These are phyloP conservation scores for Lasioglossum albipes DNA, from an alignment of 1,140 invertebrate genomes.

Conservation along the genomic window DNA sequence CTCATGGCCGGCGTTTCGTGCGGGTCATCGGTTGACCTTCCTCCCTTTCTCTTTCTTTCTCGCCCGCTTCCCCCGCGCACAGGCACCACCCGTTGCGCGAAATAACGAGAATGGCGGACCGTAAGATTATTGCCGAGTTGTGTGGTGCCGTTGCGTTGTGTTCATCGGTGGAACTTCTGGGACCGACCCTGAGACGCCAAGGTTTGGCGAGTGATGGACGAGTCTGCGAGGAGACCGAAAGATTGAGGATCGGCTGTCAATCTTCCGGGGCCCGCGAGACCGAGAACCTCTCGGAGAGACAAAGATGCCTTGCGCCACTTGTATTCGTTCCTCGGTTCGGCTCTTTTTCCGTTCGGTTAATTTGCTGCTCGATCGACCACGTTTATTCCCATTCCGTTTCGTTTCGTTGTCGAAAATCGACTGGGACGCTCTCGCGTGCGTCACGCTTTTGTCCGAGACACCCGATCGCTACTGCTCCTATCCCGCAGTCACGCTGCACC, in stretches of 20 bases:
- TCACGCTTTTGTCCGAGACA: conserved; percentile 1
- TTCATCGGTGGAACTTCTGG: conserved; percentile 30
- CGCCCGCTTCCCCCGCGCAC: neutral
- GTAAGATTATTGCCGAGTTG: conserved; percentile 62
- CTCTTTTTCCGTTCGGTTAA: neutral
- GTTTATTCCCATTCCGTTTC: neutral
- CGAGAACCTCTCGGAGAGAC: too few species aligned
- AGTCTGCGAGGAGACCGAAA: neutral
- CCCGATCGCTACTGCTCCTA: too few species aligned
- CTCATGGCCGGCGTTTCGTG: conserved; percentile 12
- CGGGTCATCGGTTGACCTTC: conserved; percentile 51
- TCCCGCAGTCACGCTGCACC: neutral
- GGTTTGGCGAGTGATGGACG: conserved; percentile 30
- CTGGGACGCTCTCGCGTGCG: neutral
- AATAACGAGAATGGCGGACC: conserved; percentile 70
- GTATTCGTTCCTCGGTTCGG: neutral
- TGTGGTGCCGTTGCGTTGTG: conserved; percentile 40
- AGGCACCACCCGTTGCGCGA: conserved; percentile 67
- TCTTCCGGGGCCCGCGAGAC: neutral
- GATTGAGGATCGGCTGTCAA: conserved; percentile 29
- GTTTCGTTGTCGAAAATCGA: neutral
- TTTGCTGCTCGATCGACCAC: neutral
- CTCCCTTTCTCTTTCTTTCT: conserved; percentile 26
- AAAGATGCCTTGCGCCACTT: neutral
- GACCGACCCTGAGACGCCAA: conserved; percentile 44